Conservation (phyloP, 1,140 invertebrate species). For the Brachionus manjavacas region DNA sequence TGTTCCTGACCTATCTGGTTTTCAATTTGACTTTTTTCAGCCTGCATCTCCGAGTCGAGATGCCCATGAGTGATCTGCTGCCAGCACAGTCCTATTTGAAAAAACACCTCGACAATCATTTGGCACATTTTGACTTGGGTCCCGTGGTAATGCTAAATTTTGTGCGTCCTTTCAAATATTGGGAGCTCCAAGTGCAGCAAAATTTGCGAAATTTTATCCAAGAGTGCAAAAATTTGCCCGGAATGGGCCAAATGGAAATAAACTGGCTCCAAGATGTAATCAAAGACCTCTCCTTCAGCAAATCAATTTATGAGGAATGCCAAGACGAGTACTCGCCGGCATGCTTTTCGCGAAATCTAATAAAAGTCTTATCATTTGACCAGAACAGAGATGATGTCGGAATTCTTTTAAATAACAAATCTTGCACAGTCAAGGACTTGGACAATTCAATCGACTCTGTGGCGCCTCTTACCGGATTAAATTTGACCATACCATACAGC, state of each 20-base stretch:
- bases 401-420: not conserved
- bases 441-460: not conserved
- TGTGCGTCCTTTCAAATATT: not conserved
- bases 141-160: constrained; percentile 24
- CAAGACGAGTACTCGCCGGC: not conserved
- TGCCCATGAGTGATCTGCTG: not conserved
- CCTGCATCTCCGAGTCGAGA: not conserved
- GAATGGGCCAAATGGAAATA: constrained; percentile 23
- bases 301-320: not conserved
- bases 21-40: constrained; percentile 1
- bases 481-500: not conserved
- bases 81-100: constrained; percentile 28
- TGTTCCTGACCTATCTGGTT: not conserved
- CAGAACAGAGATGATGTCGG: constrained; percentile 6
- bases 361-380: not conserved
- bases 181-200: not conserved
- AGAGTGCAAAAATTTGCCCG: not conserved
- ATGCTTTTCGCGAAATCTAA: not conserved
- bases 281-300: not conserved
- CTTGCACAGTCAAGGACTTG: not conserved
- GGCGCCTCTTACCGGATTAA: not conserved
- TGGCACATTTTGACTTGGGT: not conserved
- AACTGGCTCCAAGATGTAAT: not conserved
- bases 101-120: constrained; percentile 18
- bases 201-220: not conserved